phyloP scores from a whole-genome alignment of 1,140 invertebrate species.

The Cyclargus thomasi region DNA sequence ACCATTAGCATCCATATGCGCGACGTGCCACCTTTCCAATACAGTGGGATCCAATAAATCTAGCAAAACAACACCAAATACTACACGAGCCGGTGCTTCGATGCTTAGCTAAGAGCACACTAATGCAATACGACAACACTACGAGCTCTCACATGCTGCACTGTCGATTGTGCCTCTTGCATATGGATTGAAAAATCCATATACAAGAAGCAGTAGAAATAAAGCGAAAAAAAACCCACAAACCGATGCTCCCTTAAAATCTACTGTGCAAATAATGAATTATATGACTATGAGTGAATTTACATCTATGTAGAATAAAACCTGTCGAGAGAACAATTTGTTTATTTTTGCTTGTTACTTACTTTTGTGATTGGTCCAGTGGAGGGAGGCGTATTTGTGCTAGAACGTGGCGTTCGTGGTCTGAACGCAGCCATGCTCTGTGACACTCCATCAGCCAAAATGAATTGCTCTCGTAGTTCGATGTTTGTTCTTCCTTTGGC shows the following conservation, averaged over 20 bases:
- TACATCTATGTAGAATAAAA: slow-evolving; percentile 50
- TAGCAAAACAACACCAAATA: slow-evolving; percentile 71
- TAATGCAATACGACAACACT: slow-evolving; percentile 72
- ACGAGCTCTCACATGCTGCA: slow-evolving; percentile 68
- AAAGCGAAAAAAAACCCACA: slow-evolving; percentile 61
- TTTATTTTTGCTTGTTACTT: slow-evolving; percentile 50
- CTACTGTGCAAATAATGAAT: slow-evolving; percentile 67
- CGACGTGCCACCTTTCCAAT: slow-evolving; percentile 72
- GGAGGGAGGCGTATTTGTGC: slow-evolving; percentile 80
- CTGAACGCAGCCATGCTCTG: slow-evolving; percentile 98
- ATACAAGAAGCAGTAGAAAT: slow-evolving; percentile 62
- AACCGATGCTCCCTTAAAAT: slow-evolving; percentile 69
- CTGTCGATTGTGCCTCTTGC: slow-evolving; percentile 61
- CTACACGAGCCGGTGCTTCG: slow-evolving; percentile 68
- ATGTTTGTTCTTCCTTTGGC: slow-evolving; percentile 99
- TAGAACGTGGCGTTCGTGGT: slow-evolving; percentile 88
- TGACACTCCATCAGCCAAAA: slow-evolving; percentile 96
- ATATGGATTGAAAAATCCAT: slow-evolving; percentile 63
- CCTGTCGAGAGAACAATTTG: slow-evolving; percentile 43
- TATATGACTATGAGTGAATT: slow-evolving; percentile 64
- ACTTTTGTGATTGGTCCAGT: slow-evolving; percentile 96
- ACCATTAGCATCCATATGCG: slow-evolving; percentile 64
- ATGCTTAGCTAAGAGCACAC: slow-evolving; percentile 69
- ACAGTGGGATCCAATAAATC: slow-evolving; percentile 64
- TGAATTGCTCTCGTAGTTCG: slow-evolving; percentile 98